Base-by-base conservation (phyloP, 2,113 vertebrate species). In the Crotalus helleri region DNA sequence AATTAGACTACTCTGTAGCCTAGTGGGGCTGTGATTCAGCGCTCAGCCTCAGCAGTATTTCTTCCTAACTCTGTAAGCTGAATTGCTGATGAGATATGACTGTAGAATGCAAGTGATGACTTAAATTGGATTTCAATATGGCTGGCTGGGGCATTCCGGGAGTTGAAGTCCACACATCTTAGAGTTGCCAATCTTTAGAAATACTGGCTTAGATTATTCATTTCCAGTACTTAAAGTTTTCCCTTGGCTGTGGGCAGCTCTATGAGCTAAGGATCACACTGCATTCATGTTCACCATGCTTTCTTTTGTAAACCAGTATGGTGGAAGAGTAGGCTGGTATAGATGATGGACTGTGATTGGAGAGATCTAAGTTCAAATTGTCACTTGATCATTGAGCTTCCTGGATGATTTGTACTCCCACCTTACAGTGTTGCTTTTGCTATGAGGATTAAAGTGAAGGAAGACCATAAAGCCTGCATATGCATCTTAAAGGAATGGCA, bases 51-150 rank as follows among this genome's bases (percentile, higher is more conserved):
- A 85, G 64, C 92, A 26, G 29, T 74, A 81, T 59, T 51, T 85
- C 15, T 89, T 59, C 29, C 11, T 24, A 46, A 15, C 29, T 74
- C 53, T 24, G 74, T 12, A 86, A 86, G 29, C 21, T 24, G 46
- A 90, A 93, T n/a, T 90, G 92, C 89, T 93, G 92, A 93, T 90
- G 12, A 87, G 74, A 49, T 86, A 57, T 33, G n/a, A 86, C 53
- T 53, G 21, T 21, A 26, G 51, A 33, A 53, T 4, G 5, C 19
- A 51, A 5, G 21, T 12, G 23, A 87, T 24, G 85, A 46, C 44
- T 51, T 51, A 86, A n/a, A 69, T 17, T 33, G 64, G 64, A 11
- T 69, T 69, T 69, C 29, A 69, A 69, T 15, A 69, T 33, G 12
- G 64, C n/a, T 33, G 64, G 29, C 12, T 33, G 64, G 13, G 64